These are phyloP conservation scores for Trichonephila clavipes DNA, from an alignment of 1,140 invertebrate genomes.

Conservation along the genomic window DNA sequence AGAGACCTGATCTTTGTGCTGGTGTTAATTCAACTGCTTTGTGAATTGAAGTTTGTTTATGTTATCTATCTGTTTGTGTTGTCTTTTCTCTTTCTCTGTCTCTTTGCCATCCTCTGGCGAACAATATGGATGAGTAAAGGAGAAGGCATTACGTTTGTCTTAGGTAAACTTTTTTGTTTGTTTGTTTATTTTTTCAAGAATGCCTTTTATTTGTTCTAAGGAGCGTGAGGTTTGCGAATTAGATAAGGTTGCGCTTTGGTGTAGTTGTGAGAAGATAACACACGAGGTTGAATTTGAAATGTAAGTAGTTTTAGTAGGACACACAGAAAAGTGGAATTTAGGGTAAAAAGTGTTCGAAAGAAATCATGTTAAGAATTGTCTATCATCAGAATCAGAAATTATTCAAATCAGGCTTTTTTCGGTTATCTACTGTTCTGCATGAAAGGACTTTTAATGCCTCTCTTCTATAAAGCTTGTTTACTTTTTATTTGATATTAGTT, in stretches of 20 bases:
- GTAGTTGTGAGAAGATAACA: not conserved
- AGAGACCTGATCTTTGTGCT: conserved; percentile 15
- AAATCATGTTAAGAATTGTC: no score
- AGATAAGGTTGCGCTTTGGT: not conserved
- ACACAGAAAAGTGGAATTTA: no score
- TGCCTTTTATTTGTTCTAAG: not conserved
- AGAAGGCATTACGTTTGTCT: not conserved
- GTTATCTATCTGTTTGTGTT: conserved; percentile 11
- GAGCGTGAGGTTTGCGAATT: not conserved
- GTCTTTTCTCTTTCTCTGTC: not conserved
- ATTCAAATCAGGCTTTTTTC: no score
- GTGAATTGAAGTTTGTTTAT: not conserved
- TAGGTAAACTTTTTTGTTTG: not conserved
- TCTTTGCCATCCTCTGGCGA: not conserved
- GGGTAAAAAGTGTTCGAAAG: no score
- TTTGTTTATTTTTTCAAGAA: not conserved
- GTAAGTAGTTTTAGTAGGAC: no score
- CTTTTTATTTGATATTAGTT: no score
- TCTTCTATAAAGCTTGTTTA: no score
- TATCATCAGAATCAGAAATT: no score
- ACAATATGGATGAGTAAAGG: not conserved
- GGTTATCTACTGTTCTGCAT: no score
- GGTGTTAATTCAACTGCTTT: conserved; percentile 25
- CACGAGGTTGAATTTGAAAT: not conserved
- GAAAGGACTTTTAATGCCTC: no score